Evolutionary conservation across 1,140 invertebrate genomes (phyloP).

Genomic region (Capitella teleta): DNA sequence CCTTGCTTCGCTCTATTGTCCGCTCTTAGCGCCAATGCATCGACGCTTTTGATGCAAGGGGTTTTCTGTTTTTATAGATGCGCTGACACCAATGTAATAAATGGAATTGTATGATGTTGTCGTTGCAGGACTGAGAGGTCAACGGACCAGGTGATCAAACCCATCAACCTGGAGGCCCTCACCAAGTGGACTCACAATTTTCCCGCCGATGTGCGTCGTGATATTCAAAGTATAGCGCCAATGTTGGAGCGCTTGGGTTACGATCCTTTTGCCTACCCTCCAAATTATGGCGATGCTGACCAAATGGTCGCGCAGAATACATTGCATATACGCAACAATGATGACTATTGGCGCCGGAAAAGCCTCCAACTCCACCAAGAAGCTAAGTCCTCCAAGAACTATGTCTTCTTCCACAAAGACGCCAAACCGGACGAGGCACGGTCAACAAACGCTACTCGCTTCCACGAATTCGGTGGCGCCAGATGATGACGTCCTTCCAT

Average conservation of each 20-base stretch:
- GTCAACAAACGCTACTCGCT: too few relatives aligned
- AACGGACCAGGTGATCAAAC: conserved; percentile 96
- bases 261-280: conserved; percentile 83
- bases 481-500: too few relatives aligned
- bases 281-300: conserved; percentile 77
- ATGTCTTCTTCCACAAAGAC: too few relatives aligned
- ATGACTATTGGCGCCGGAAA: conserved; percentile 4
- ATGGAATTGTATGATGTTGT: too few relatives aligned
- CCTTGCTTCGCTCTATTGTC: too few relatives aligned
- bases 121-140: conserved; percentile 79
- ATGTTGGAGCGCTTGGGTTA: conserved; percentile 80
- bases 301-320: conserved; percentile 2
- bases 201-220: conserved; percentile 76
- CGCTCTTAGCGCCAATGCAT: too few relatives aligned
- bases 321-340: neutral
- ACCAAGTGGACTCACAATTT: conserved; percentile 90
- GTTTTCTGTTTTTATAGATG: too few relatives aligned
- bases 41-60: too few relatives aligned
- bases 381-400: too few relatives aligned
- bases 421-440: too few relatives aligned
- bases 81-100: too few relatives aligned
- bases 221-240: conserved; percentile 79
- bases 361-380: neutral
- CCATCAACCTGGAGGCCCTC: conserved; percentile 87
- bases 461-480: too few relatives aligned